Conservation (phyloP, 2,797 vertebrate genomes). For the Leontocebus nigricollis region DNA sequence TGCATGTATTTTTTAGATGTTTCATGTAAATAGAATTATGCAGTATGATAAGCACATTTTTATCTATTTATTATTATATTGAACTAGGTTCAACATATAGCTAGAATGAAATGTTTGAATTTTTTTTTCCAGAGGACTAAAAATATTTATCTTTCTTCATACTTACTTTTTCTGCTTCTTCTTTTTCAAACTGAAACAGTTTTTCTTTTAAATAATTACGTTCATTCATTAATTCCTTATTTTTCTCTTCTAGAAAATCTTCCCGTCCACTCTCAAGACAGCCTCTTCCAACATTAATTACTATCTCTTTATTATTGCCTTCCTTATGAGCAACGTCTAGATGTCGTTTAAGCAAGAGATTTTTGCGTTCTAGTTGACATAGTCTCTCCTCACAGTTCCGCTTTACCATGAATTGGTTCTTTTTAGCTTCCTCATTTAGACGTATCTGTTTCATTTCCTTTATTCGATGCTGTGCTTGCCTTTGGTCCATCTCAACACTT, state of each 20-base stretch:
- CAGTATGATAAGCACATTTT: too few species aligned
- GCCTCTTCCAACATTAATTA: constrained; percentile 90
- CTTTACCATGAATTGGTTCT: neutral
- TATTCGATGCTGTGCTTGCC: neutral
- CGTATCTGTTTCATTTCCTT: neutral
- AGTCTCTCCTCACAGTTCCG: constrained; percentile 55
- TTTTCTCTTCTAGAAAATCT: too few species aligned
- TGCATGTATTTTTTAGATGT: too few species aligned
- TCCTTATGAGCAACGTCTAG: constrained; percentile 91
- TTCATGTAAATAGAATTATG: too few species aligned
- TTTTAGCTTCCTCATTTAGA: neutral
- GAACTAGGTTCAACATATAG: neutral
- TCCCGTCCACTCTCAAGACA: constrained; percentile 85
- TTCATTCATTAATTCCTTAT: constrained; percentile 88
- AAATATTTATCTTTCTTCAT: neutral
- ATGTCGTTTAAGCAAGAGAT: constrained; percentile 90
- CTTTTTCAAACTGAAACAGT: constrained; percentile 89
- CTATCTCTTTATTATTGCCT: constrained; percentile 89
- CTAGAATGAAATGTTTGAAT: neutral
- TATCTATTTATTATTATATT: neutral
- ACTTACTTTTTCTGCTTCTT: constrained; percentile 49
- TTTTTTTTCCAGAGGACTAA: neutral
- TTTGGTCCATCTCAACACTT: neutral
- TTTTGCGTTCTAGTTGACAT: constrained; percentile 91
- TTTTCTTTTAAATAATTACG: constrained; percentile 90